phyloP scores from a whole-genome alignment of 2,888 invertebrate genomes.

The Temnothorax ravouxi region DNA sequence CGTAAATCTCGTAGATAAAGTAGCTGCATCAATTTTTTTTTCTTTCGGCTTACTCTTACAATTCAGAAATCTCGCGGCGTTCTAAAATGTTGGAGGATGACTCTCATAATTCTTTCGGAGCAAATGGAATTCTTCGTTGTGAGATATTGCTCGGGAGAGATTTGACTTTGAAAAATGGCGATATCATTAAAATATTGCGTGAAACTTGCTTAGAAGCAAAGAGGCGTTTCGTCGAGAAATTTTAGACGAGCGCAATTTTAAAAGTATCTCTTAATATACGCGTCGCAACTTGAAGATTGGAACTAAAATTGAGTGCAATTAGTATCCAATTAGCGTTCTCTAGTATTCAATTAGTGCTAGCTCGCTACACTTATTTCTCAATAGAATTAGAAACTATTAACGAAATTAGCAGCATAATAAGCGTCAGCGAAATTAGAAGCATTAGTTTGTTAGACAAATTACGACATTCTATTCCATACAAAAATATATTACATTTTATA shows the following conservation, averaged over 20 bases:
- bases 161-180: background rate
- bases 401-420: constrained; percentile 19
- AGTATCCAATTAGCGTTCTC: constrained; percentile 32
- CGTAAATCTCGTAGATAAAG: constrained; percentile 17
- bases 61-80: constrained; percentile 9
- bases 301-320: constrained; percentile 31
- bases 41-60: constrained; percentile 23
- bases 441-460: background rate
- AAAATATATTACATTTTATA: background rate
- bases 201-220: background rate
- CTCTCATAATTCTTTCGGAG: constrained; percentile 18
- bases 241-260: constrained; percentile 13
- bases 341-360: constrained; percentile 15
- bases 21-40: constrained; percentile 24
- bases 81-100: constrained; percentile 2
- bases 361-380: background rate
- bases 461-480: background rate
- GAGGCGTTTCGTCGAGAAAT: background rate
- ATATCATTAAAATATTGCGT: constrained; percentile 8
- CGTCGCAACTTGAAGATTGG: constrained; percentile 22
- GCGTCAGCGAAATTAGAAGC: constrained; percentile 19
- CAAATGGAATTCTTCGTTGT: constrained; percentile 29
- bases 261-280: background rate
- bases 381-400: constrained; percentile 33
- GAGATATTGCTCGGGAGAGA: constrained; percentile 1